Conservation (phyloP, 2,888 invertebrate genomes). For the Epinotia bilunana region DNA sequence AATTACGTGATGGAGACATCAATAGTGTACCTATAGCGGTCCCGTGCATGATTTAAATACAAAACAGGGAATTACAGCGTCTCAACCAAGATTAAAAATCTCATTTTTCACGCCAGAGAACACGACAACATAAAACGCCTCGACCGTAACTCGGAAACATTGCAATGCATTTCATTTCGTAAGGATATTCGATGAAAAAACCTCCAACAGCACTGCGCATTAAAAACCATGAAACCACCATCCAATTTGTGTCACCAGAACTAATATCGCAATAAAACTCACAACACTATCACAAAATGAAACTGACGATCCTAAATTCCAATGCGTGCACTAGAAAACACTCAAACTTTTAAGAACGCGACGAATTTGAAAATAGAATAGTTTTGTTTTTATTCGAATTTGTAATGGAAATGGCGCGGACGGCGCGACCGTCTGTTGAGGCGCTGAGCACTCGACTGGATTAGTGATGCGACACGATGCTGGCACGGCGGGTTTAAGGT, state of each 20-base stretch:
- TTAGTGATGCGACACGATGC: slow-evolving; percentile 63
- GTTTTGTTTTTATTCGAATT: slow-evolving; percentile 47
- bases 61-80: slow-evolving; percentile 10
- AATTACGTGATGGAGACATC: background rate
- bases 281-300: slow-evolving; percentile 33
- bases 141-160: slow-evolving; percentile 22
- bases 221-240: slow-evolving; percentile 50
- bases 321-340: slow-evolving; percentile 42
- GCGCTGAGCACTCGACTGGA: slow-evolving; percentile 66
- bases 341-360: slow-evolving; percentile 22
- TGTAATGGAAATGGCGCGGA: slow-evolving; percentile 52
- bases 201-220: slow-evolving; percentile 40
- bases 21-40: background rate
- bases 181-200: slow-evolving; percentile 28
- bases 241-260: slow-evolving; percentile 63
- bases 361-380: slow-evolving; percentile 36
- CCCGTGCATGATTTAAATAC: background rate
- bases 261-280: slow-evolving; percentile 53
- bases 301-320: slow-evolving; percentile 6
- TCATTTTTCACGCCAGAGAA: slow-evolving; percentile 28
- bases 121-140: slow-evolving; percentile 24
- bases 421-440: slow-evolving; percentile 64
- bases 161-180: slow-evolving; percentile 13
- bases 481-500: slow-evolving; percentile 20
- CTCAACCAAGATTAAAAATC: slow-evolving; percentile 18